phyloP scores from a whole-genome alignment of 2,888 invertebrate species.

The Pteria penguin region DNA sequence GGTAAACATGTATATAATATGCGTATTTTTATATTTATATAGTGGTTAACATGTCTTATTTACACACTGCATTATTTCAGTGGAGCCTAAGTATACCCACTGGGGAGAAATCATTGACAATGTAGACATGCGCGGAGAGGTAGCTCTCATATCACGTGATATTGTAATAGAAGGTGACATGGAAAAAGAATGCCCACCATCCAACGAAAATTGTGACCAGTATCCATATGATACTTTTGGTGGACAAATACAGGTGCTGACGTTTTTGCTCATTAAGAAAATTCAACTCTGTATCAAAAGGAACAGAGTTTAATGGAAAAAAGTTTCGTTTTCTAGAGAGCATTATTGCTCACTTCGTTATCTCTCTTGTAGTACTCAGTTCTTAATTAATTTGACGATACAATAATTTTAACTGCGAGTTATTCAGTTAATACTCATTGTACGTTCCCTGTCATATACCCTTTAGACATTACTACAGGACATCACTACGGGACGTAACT shows the following conservation, averaged over 20 bases:
- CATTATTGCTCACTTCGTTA: too few species aligned
- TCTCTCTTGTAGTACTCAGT: too few species aligned
- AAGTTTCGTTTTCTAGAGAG: too few species aligned
- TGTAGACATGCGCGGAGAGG: conserved; percentile 67
- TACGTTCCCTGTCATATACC: too few species aligned
- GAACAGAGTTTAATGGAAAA: too few species aligned
- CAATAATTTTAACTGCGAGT: too few species aligned
- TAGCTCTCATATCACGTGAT: conserved; percentile 64
- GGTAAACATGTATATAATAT: background rate
- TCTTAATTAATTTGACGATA: too few species aligned
- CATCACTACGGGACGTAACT: too few species aligned
- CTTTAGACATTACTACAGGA: too few species aligned
- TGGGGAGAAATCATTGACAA: conserved; percentile 56
- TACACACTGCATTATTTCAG: conserved; percentile 34
- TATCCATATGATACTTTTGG: conserved; percentile 63
- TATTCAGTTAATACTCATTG: too few species aligned
- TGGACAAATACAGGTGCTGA: conserved; percentile 66
- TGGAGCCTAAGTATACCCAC: conserved; percentile 53
- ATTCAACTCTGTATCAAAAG: too few species aligned
- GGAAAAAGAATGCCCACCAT: conserved; percentile 48
- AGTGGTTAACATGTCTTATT: background rate
- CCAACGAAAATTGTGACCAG: conserved; percentile 52
- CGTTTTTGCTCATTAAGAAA: too few species aligned
- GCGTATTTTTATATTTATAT: background rate
- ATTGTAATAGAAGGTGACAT: conserved; percentile 62